phyloP scores from a whole-genome alignment of 35 echinoderm and acorn worm genomes.

The Lytechinus variegatus region DNA sequence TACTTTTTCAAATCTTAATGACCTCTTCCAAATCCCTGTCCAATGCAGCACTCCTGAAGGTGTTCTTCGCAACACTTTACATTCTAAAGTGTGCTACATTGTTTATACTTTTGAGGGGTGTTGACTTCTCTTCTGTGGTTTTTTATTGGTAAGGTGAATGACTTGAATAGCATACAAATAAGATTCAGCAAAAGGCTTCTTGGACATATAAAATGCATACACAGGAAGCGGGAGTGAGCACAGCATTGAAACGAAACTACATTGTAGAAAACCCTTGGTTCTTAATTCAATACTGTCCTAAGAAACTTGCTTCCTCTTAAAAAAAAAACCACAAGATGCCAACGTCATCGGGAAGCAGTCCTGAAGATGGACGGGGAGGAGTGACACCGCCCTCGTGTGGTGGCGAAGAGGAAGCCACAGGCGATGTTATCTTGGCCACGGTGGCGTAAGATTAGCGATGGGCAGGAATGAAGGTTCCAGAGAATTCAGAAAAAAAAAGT shows the following conservation, averaged over 20 bases:
- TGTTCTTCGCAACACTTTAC: too few relatives aligned
- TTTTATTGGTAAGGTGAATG: not conserved
- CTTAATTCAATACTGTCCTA: not conserved
- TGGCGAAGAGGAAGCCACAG: not conserved
- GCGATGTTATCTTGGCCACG: not conserved
- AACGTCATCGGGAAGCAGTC: not conserved
- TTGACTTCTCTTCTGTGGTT: not conserved
- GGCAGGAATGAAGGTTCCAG: not conserved
- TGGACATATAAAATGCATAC: not conserved
- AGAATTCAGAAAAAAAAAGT: not conserved
- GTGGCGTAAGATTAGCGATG: not conserved
- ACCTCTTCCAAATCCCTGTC: too few relatives aligned
- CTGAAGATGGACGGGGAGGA: not conserved
- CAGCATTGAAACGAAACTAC: not conserved
- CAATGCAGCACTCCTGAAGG: too few relatives aligned
- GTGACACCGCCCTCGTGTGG: conserved; percentile 5
- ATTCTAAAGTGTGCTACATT: too few relatives aligned
- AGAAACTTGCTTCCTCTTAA: not conserved
- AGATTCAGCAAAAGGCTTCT: not conserved
- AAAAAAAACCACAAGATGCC: not conserved
- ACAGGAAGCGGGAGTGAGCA: not conserved
- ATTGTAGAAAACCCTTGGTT: not conserved
- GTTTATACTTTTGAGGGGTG: not conserved
- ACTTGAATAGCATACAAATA: not conserved
- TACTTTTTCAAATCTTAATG: too few relatives aligned